Evolutionary conservation across 1,140 invertebrate species (phyloP).

Genomic region (Calliopsis andreniformis): DNA sequence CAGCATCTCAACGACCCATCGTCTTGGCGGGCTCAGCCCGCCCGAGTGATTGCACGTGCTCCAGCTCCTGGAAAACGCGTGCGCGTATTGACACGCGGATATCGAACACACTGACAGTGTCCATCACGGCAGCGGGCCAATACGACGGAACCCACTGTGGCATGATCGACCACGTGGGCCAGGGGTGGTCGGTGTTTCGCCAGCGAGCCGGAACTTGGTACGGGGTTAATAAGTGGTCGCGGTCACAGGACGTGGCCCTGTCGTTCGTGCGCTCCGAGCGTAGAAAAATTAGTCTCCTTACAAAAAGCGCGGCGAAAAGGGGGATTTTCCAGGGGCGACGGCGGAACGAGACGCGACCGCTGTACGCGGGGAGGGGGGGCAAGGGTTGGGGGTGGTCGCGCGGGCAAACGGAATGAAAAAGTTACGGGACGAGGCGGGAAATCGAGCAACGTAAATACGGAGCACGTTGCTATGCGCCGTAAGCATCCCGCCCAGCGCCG

Average conservation of each 20-base stretch:
- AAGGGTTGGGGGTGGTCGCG: slow-evolving; percentile 26
- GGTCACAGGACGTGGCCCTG: slow-evolving; percentile 40
- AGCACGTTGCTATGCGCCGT: slow-evolving; percentile 76
- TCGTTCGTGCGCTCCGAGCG: slow-evolving; percentile 52
- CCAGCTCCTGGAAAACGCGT: slow-evolving; percentile 55
- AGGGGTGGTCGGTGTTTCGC: slow-evolving; percentile 28
- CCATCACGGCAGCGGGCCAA: slow-evolving; percentile 58
- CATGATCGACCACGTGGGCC: slow-evolving; percentile 51
- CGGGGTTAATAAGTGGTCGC: slow-evolving; percentile 63
- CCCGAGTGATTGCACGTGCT: slow-evolving; percentile 48
- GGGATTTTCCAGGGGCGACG: slow-evolving; percentile 41
- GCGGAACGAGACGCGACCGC: slow-evolving; percentile 45
- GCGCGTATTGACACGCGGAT: slow-evolving; percentile 66
- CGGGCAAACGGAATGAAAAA: slow-evolving; percentile 54
- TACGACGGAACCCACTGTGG: slow-evolving; percentile 43
- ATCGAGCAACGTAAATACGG: slow-evolving; percentile 77
- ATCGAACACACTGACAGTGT: slow-evolving; percentile 63
- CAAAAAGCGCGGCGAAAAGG: slow-evolving; percentile 63
- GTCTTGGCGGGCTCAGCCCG: slow-evolving; percentile 26
- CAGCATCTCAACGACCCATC: too few relatives aligned
- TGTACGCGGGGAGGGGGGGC: slow-evolving; percentile 32
- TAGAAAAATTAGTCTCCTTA: slow-evolving; percentile 71
- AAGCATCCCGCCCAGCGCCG: slow-evolving; percentile 70
- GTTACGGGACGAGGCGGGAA: slow-evolving; percentile 66
- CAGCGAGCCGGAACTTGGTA: slow-evolving; percentile 20